Conservation (phyloP, 2,113 vertebrate species). For the Cavia aperea region DNA sequence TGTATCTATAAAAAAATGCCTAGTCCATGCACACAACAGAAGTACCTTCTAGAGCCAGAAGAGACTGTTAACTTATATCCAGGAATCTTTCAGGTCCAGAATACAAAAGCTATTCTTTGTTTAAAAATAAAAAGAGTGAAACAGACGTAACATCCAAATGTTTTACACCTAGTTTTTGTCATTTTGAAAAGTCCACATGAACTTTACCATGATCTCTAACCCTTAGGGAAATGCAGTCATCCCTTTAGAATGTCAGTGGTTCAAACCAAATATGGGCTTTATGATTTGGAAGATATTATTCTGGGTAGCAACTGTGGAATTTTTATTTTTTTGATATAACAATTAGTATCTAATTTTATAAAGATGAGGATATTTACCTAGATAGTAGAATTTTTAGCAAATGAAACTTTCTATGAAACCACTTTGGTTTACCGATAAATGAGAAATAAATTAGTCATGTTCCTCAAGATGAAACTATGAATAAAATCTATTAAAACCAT, state of each 20-base stretch:
- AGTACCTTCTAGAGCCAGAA: slow-evolving; percentile 47
- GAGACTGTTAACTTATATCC: background rate
- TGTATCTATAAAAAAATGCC: background rate
- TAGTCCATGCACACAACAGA: background rate
- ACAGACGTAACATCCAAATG: background rate
- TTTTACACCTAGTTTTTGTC: slow-evolving; percentile 11
- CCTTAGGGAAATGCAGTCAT: background rate
- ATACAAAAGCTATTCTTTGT: background rate
- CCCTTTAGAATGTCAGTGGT: slow-evolving; percentile 8
- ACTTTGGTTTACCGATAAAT: background rate
- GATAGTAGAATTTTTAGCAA: background rate
- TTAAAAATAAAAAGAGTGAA: slow-evolving; percentile 41
- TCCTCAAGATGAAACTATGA: slow-evolving; percentile 3
- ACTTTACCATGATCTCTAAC: background rate
- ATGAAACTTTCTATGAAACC: background rate
- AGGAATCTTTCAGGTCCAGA: slow-evolving; percentile 42
- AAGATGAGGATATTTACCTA: background rate
- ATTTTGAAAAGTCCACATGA: slow-evolving; percentile 9
- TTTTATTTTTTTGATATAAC: slow-evolving; percentile 8
- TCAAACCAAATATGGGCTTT: slow-evolving; percentile 11
- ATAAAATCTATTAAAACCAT: background rate
- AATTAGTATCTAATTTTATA: slow-evolving; percentile 11
- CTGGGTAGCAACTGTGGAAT: background rate
- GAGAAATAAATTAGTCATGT: slow-evolving; percentile 35
- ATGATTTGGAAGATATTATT: slow-evolving; percentile 5